These are phyloP conservation scores for Schizotus pectinicornis DNA, from an alignment of 2,888 invertebrate species.

Conservation along the genomic window DNA sequence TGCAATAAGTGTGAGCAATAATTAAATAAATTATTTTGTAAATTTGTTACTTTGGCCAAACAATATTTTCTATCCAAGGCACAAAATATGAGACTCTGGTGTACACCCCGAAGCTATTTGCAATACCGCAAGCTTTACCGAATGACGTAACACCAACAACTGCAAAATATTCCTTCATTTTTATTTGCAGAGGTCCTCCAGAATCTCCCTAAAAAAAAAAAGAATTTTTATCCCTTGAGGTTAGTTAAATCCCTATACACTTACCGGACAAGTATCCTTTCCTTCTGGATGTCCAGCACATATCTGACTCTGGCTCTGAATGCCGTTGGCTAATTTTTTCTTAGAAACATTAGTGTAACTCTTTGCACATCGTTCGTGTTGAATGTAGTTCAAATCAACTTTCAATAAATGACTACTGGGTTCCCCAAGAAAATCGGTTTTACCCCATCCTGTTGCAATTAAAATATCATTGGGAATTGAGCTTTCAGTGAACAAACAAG, in stretches of 20 bases:
- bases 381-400: constrained; percentile 59
- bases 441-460: constrained; percentile 61
- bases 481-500: constrained; percentile 53
- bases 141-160: constrained; percentile 61
- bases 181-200: constrained; percentile 66
- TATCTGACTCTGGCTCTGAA: constrained; percentile 59
- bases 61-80: constrained; percentile 61
- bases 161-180: constrained; percentile 56
- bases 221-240: neutral
- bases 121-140: constrained; percentile 57
- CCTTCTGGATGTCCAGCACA: constrained; percentile 61
- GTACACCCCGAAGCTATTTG: constrained; percentile 56
- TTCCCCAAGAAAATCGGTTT: constrained; percentile 48
- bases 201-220: constrained; percentile 64
- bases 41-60: constrained; percentile 52
- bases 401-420: constrained; percentile 58
- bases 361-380: constrained; percentile 51
- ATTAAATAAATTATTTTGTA: neutral
- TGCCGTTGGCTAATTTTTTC: constrained; percentile 54
- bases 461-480: constrained; percentile 39
- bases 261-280: constrained; percentile 63
- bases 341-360: constrained; percentile 39
- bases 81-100: constrained; percentile 59
- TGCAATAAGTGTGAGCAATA: too few species aligned
- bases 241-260: constrained; percentile 5